Evolutionary conservation across 2,888 invertebrate species (phyloP), one percentile per base, ranked within the genome.

Genomic region (Xylota sylvarum): DNA sequence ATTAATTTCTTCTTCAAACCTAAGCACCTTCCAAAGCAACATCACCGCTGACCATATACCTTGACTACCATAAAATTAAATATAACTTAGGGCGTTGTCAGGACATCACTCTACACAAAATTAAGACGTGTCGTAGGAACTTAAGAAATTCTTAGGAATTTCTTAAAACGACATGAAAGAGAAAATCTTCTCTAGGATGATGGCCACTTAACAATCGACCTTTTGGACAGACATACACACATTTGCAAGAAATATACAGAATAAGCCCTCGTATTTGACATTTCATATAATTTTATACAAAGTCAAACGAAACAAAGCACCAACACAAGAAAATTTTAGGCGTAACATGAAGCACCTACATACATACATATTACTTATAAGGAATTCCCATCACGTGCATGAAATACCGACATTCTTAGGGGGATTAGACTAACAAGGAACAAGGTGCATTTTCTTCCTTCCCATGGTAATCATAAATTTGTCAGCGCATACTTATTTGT

Each of bases 221-320:
- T 10, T n/a, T 10, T 12, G 4, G 23, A 19, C 19, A 19, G 10
- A 19, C 9, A 12, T 19, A 19, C 19, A 46, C 48, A n/a, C n/a
- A n/a, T n/a, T n/a, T n/a, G n/a, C 50, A 52, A 73, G 60, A 64
- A 52, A n/a, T n/a, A n/a, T 55, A 30, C 62, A n/a, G 14, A 52
- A 50, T 52, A 73, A 73, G 48, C 27, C 50, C 72, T 27, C 55
- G 64, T 37, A 74, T 74, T 64, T 64, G 64, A 64, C 74, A 74
- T 74, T 74, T 48, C 48, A 48, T 48, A 19, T 74, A 23, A 74
- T 62, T 74, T 74, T 55, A 74, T 74, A 6, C 52, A 52, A 74
- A 52, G 73, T 55, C 64, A 74, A 74, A 74, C 52, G 50, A 74
- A 74, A 74, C 64, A 19, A 10, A 23, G 5, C 19, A 19, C 9